Evolutionary conservation across 2,888 invertebrate species (phyloP).

Genomic region (Papilio elwesi): DNA sequence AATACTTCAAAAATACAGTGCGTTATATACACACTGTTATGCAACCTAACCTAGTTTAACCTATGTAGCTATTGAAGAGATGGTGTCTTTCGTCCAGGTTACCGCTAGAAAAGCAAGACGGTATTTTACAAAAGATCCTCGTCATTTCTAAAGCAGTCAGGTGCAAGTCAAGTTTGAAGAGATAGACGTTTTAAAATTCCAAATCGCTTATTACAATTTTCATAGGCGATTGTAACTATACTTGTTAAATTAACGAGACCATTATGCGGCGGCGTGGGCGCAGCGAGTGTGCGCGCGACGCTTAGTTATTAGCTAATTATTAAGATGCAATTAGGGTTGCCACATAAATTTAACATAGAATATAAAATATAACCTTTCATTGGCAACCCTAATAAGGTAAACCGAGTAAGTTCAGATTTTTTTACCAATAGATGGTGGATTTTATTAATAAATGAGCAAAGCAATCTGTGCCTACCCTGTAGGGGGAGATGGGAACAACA

Average conservation of each 20-base stretch:
- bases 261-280: constrained; percentile 60
- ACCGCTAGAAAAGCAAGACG: too few species aligned
- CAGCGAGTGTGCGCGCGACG: constrained; percentile 52
- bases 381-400: constrained; percentile 1
- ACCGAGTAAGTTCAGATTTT: not conserved
- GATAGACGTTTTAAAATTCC: constrained; percentile 6
- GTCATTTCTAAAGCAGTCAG: not conserved
- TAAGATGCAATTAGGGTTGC: constrained; percentile 55
- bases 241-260: constrained; percentile 61
- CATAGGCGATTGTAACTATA: constrained; percentile 47
- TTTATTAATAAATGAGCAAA: not conserved
- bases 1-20: too few species aligned
- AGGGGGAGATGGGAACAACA: too few species aligned
- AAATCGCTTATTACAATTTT: constrained; percentile 45
- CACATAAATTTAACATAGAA: not conserved
- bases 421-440: not conserved
- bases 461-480: too few species aligned
- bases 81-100: too few species aligned
- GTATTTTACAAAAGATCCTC: too few species aligned
- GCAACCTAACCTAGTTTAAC: too few species aligned
- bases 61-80: too few species aligned
- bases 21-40: too few species aligned
- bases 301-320: constrained; percentile 64
- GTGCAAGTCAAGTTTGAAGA: constrained; percentile 2
- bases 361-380: not conserved